Base-by-base conservation (phyloP, 2,113 vertebrate species). In the Eretmochelys imbricata region DNA sequence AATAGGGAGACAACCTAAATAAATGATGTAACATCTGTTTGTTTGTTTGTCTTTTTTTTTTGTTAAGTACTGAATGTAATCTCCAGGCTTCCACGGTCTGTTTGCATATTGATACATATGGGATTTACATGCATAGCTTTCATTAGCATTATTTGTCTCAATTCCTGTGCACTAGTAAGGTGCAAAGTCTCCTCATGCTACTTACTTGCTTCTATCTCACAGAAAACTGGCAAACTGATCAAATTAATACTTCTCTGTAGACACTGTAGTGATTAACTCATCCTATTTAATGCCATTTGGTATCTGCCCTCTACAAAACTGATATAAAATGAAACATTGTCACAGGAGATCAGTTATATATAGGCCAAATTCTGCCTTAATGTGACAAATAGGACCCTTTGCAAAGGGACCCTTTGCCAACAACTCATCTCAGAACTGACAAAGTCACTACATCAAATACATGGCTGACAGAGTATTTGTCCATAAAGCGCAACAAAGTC, bases 71-170 rank as follows among this genome's bases (percentile, higher is more conserved):
- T 13, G 54, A 90, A 53, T 81, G 84, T 91, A 35, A 89, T 93
- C 89, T 91, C 95, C 89, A 89, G n/a, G 10, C 10, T 91, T 93
- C 85, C 53, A 90, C 16, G 59, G 9, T 62, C 62, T 85, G 59
- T 91, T 92, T 95, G 80, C 51, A 59, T 86, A 57, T 24, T 0
- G 0, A 89, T 22, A 62, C 46, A 2, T 2, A 13, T 82, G 82
- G 49, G 48, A 88, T 86, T 3, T 8, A 91, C 85, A 10, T 46
- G 46, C 7, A 55, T 46, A 49, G 91, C 13, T 76, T 93, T 95
- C 75, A 59, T 91, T 72, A 89, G 35, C 62, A 57, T 80, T 88
- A 0, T 78, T 94, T 95, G 19, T 62, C 59, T 88, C 80, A 86
- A 84, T 88, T 31, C 29, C 72, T 62, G 87, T 48, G 87, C 72